phyloP scores from a whole-genome alignment of 2,888 invertebrate species.

The Acronicta aceris region DNA sequence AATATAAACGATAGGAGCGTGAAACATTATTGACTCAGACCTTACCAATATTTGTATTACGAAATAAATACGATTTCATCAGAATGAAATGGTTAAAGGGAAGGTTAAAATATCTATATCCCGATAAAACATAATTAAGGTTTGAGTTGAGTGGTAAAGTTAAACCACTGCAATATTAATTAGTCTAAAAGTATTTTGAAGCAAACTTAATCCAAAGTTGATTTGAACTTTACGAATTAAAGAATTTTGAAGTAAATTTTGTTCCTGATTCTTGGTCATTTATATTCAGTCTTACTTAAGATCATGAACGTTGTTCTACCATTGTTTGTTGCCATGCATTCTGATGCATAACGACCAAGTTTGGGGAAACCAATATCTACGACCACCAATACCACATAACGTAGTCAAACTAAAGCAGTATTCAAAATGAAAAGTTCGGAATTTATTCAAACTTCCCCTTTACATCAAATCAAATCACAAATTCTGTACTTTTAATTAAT shows the following conservation, averaged over 20 bases:
- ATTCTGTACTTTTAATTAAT: neutral
- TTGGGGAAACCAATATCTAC: slow-evolving; percentile 24
- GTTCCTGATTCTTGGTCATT: slow-evolving; percentile 31
- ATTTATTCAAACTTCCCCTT: slow-evolving; percentile 6
- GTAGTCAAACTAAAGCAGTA: slow-evolving; percentile 29
- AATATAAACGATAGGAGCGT: slow-evolving; percentile 16
- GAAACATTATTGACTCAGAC: slow-evolving; percentile 13
- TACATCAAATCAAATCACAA: no score
- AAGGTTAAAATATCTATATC: slow-evolving; percentile 32
- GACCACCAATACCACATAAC: slow-evolving; percentile 25
- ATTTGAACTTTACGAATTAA: slow-evolving; percentile 39
- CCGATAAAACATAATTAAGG: slow-evolving; percentile 41
- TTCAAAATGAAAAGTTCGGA: slow-evolving; percentile 20
- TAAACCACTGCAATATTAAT: slow-evolving; percentile 48
- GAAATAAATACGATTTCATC: slow-evolving; percentile 24
- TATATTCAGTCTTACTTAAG: slow-evolving; percentile 27
- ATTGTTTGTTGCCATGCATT: slow-evolving; percentile 30
- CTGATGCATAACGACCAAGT: slow-evolving; percentile 31
- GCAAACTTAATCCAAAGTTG: slow-evolving; percentile 47
- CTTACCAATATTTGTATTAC: slow-evolving; percentile 11
- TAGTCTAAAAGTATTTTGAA: slow-evolving; percentile 49
- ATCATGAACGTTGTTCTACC: slow-evolving; percentile 24
- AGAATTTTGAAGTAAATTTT: slow-evolving; percentile 50
- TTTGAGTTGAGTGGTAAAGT: slow-evolving; percentile 31
- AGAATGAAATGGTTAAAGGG: slow-evolving; percentile 8